These are phyloP conservation scores for Macrobrachium nipponense DNA, from an alignment of 1,140 invertebrate species.

Conservation along the genomic window DNA sequence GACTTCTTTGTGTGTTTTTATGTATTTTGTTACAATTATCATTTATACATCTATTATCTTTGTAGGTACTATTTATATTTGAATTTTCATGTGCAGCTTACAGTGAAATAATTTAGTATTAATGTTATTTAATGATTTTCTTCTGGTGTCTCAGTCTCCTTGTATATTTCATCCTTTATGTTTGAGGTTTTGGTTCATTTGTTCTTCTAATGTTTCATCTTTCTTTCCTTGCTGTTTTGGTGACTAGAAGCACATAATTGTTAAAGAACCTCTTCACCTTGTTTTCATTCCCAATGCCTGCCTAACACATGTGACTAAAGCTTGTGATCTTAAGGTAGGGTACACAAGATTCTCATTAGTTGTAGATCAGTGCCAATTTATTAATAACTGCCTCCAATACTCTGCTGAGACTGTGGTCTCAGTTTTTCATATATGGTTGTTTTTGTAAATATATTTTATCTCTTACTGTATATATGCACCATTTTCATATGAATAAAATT, in stretches of 20 bases:
- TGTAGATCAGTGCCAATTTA: conserved; percentile 58
- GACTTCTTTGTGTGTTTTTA: too few relatives aligned
- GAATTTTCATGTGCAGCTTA: too few relatives aligned
- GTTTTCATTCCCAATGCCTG: conserved; percentile 19
- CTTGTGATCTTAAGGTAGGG: conserved; percentile 51
- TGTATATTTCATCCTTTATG: too few relatives aligned
- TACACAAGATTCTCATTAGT: conserved; percentile 36
- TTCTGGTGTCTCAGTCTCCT: too few relatives aligned
- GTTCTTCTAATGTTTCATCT: not conserved
- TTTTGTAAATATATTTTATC: conserved; percentile 56
- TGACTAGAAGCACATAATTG: not conserved
- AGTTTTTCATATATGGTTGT: conserved; percentile 41
- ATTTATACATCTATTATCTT: too few relatives aligned
- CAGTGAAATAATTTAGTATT: too few relatives aligned
- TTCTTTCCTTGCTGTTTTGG: not conserved
- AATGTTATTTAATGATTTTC: too few relatives aligned
- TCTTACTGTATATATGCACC: conserved; percentile 45
- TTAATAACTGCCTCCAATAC: conserved; percentile 16
- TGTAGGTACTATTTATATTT: too few relatives aligned
- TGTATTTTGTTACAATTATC: too few relatives aligned
- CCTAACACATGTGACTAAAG: conserved; percentile 51
- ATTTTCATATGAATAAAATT: conserved; percentile 52
- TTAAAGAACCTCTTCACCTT: conserved; percentile 2
- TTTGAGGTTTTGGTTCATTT: too few relatives aligned
- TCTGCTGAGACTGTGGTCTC: not conserved